These are phyloP conservation scores for Festucalex cinctus DNA, from an alignment of 2,113 vertebrate species.

Conservation along the genomic window DNA sequence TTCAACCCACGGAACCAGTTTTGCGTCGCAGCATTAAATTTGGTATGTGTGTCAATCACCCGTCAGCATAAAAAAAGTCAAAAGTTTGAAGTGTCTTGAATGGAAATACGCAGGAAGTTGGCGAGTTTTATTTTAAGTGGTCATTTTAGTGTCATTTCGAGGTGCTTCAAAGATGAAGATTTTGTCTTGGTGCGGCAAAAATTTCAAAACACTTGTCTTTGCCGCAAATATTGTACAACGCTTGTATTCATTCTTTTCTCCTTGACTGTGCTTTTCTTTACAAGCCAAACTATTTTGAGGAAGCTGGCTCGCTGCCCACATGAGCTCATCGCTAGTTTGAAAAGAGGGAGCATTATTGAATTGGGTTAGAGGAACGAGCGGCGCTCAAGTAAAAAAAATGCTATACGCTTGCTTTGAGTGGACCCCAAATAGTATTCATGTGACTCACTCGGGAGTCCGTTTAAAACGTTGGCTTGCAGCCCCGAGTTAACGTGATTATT, in stretches of 20 bases:
- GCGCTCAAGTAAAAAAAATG: not conserved
- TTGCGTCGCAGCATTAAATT: too few relatives aligned
- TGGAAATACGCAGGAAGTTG: too few relatives aligned
- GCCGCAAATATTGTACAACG: not conserved
- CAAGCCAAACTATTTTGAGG: constrained; percentile 35
- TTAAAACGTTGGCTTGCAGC: not conserved
- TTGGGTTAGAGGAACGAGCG: constrained; percentile 13
- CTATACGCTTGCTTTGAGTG: not conserved
- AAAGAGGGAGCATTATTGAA: constrained; percentile 9
- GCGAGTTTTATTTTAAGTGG: too few relatives aligned
- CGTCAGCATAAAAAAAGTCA: too few relatives aligned
- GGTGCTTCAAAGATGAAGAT: too few relatives aligned
- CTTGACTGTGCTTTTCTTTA: constrained; percentile 38
- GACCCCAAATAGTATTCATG: not conserved
- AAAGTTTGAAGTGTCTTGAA: too few relatives aligned
- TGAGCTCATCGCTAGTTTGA: constrained; percentile 53
- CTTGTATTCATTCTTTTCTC: not conserved
- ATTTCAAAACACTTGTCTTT: too few relatives aligned
- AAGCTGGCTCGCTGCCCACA: constrained; percentile 57
- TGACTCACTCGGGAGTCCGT: not conserved
- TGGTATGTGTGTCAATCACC: too few relatives aligned
- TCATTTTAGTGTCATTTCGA: too few relatives aligned
- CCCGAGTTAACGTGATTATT: not conserved
- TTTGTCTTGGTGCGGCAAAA: too few relatives aligned
- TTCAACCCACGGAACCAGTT: too few relatives aligned